Base-by-base conservation (phyloP, 2,888 invertebrate species). In the Lamproptera curius region DNA sequence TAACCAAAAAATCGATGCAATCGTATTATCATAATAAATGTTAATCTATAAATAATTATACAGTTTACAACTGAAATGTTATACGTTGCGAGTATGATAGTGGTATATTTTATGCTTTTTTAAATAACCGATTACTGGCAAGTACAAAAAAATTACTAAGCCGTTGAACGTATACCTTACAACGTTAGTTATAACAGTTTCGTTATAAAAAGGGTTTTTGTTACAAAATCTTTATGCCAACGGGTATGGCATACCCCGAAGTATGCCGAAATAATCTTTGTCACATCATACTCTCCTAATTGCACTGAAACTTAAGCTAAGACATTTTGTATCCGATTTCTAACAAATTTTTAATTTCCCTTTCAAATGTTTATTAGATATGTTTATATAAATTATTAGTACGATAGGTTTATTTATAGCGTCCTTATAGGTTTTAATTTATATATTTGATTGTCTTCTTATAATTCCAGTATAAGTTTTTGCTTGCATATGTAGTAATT, bases 271-370 rank as follows among this genome's bases (percentile, higher is more conserved):
- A 11, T 41, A 39, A 42, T 20, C 20, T 31, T 38, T 39, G 43
- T 49, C 48, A 52, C 46, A 6, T 28, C n/a, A 28, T 47, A 44
- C 14, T 48, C 54, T 51, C 48, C 54, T 57, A 51, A 28, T 47
- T 56, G 59, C 61, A 61, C 59, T 52, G 54, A 46, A 16, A 16
- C 42, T 15, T 47, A 44, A 31, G 14, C 11, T 50, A 44, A 44
- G 33, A 17, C 44, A 34, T 41, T 49, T 41, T 43, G 35, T 44
- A 49, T 49, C 36, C 34, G 36, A 36, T 37, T 16, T 26, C 39
- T 39, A 8, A 39, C 26, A 16, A 38, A 43, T 40, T 16, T 35
- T 14, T 11, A 36, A 36, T 35, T 44, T 20, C 11, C 3, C 6
- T 28, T 11, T 11, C n/a, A 13, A 11, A 31, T 31, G 13, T 31